Base-by-base conservation (phyloP, 1,140 invertebrate species). In the Caenorhabditis brenneri region DNA sequence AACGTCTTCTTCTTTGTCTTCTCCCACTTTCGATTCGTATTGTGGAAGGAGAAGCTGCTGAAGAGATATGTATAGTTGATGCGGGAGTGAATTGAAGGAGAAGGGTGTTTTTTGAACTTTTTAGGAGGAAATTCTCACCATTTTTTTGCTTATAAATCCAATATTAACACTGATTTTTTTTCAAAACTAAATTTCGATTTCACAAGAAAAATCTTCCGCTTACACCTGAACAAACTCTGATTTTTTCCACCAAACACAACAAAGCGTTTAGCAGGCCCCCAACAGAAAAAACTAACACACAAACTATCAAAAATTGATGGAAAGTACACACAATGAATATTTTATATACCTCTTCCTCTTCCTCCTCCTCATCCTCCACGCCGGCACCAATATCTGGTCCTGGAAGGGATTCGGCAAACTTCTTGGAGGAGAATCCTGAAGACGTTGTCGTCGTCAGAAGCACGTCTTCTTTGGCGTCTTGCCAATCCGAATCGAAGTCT, bases 401-500 rank as follows among this genome's bases (percentile, higher is more conserved):
- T 1, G 79, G 79, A 39, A 80, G 79, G 7, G 79, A 80, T 80
- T 80, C 79, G 2, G 29, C 22, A 31, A 31, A 31, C 55, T 58
- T 31, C 10, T 19, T 7, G 16, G 22, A 27, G 7, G 10, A 9
- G 55, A 10, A 36, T 7, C n/a, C 2, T 49, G n/a, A n/a, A n/a
- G n/a, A n/a, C n/a, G n/a, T 4, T 53, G 6, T 31, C 24, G 31
- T 9, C 1, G 39, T 51, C 31, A 39, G 46, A 33, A 79, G 48
- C 33, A 80, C 83, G 49, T 84, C 79, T 31, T 80, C 79, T 48
- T 58, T 79, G 6, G 51, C 60, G 3, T 84, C 83, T 51, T 53
- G 83, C 79, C 79, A 84, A 46, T 84, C 83, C 9, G 74, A 80
- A 55, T 84, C 83, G 29, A 74, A 74, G 15, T 83, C 81, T 24